These are phyloP conservation scores for Ethmia dodecea DNA, from an alignment of 2,888 invertebrate genomes.

Conservation along the genomic window DNA sequence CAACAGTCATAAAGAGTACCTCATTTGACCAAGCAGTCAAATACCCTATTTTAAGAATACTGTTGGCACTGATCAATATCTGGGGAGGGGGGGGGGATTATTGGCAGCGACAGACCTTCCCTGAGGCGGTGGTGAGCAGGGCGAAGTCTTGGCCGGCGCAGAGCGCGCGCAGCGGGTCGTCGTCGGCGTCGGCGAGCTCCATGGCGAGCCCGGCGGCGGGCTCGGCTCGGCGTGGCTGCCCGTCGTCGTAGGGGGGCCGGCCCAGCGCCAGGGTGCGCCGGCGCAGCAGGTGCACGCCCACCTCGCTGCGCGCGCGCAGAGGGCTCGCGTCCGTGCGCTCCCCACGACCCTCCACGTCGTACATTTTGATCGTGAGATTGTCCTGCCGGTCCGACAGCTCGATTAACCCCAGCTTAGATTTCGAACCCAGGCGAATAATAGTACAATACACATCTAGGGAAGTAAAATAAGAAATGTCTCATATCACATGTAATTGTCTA, in stretches of 20 bases:
- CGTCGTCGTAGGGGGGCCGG: constrained; percentile 58
- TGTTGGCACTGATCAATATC: too few relatives aligned
- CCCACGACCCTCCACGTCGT: constrained; percentile 40
- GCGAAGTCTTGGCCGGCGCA: constrained; percentile 95
- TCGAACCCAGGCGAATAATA: neutral
- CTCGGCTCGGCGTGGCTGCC: constrained; percentile 42
- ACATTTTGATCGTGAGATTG: constrained; percentile 54
- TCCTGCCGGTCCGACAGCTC: constrained; percentile 38
- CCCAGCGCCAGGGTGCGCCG: constrained; percentile 57
- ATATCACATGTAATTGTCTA: too few relatives aligned
- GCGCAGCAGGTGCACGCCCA: constrained; percentile 55
- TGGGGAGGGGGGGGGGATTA: too few relatives aligned
- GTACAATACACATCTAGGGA: too few relatives aligned
- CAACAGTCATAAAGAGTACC: too few relatives aligned
- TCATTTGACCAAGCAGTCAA: too few relatives aligned
- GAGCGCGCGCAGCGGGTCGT: constrained; percentile 88
- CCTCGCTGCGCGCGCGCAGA: constrained; percentile 44
- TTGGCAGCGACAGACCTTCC: too few relatives aligned
- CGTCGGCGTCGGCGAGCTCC: constrained; percentile 79
- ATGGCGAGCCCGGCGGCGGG: constrained; percentile 73
- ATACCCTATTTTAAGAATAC: too few relatives aligned
- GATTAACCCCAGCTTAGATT: neutral
- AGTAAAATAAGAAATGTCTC: too few relatives aligned
- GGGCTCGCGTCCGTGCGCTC: constrained; percentile 34
- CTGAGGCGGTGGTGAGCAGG: constrained; percentile 88